Percentiles rank a stretch among this genome's conserved stretches.
These are phyloP conservation scores for Xenopus laevis DNA, from an alignment of 2,113 vertebrate species.

Conservation along the genomic window DNA sequence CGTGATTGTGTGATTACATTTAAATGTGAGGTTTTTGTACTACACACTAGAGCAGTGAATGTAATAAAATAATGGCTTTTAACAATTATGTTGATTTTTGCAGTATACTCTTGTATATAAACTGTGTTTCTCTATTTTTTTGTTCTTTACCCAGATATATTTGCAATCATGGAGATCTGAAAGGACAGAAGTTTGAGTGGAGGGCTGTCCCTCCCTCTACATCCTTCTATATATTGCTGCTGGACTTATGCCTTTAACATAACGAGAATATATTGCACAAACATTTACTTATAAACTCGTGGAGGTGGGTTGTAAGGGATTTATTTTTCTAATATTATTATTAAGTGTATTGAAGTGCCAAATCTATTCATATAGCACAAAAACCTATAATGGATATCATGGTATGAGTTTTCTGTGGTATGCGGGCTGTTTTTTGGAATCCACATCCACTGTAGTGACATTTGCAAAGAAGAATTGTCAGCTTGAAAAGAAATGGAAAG, in stretches of 20 bases:
- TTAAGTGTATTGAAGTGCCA: no score
- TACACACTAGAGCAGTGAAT: no score
- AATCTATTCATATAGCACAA: slow-evolving; percentile 60
- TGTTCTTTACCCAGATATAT: slow-evolving; percentile 67
- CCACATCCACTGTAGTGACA: slow-evolving; percentile 22
- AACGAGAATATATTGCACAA: slow-evolving; percentile 58
- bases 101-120: no score
- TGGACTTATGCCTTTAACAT: slow-evolving; percentile 62
- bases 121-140: slow-evolving; percentile 12
- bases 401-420: slow-evolving; percentile 74
- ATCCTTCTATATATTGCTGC: slow-evolving; percentile 78
- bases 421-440: slow-evolving; percentile 60
- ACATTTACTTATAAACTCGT: slow-evolving; percentile 51
- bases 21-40: no score
- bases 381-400: slow-evolving; percentile 28
- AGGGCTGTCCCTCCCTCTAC: slow-evolving; percentile 83
- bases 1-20: no score
- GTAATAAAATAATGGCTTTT: neutral
- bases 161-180: slow-evolving; percentile 98
- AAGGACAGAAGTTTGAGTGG: slow-evolving; percentile 68
- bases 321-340: slow-evolving; percentile 55
- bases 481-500: slow-evolving; percentile 77
- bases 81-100: neutral
- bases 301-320: no score
- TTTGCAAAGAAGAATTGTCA: slow-evolving; percentile 45